A percentile compares a stretch with the other conserved stretches of the same genome.
Evolutionary conservation across 2,113 vertebrate species (phyloP).

Genomic region (Todiramphus saurophagus): DNA sequence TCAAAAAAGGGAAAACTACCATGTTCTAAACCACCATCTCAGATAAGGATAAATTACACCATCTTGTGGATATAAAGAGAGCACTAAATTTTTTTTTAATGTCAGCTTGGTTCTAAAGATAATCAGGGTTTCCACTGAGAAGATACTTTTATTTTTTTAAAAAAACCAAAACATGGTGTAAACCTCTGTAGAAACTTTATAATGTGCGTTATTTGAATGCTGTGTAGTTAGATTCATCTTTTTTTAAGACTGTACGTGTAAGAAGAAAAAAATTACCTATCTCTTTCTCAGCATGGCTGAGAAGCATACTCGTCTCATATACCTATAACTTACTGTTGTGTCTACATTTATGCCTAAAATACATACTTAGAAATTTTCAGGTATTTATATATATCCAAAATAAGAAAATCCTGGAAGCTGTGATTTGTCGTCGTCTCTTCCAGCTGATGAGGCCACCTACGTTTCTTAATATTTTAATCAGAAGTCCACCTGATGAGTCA

Average conservation of each 20-base stretch:
- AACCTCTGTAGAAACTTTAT: not conserved
- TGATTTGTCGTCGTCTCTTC: not conserved
- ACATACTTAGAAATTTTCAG: not conserved
- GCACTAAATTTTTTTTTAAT: not conserved
- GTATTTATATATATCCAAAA: not conserved
- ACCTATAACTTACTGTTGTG: slow-evolving; percentile 1
- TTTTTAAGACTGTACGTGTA: not conserved
- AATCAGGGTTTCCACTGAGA: not conserved
- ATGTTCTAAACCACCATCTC: slow-evolving; percentile 25
- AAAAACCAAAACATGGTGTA: not conserved
- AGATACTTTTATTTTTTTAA: not conserved
- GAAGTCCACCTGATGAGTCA: not conserved
- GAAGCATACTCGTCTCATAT: not conserved
- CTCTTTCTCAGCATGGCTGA: not conserved
- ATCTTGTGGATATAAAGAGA: slow-evolving; percentile 67
- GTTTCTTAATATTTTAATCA: not conserved
- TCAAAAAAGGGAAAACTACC: not conserved
- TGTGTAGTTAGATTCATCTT: not conserved
- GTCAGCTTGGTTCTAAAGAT: not conserved
- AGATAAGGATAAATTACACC: slow-evolving; percentile 71
- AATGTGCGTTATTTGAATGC: not conserved
- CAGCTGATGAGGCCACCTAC: not conserved
- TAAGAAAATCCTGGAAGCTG: not conserved
- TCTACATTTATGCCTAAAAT: not conserved
- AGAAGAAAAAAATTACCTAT: not conserved